Conservation (phyloP, 2,113 vertebrate species). For the Geococcyx californianus region DNA sequence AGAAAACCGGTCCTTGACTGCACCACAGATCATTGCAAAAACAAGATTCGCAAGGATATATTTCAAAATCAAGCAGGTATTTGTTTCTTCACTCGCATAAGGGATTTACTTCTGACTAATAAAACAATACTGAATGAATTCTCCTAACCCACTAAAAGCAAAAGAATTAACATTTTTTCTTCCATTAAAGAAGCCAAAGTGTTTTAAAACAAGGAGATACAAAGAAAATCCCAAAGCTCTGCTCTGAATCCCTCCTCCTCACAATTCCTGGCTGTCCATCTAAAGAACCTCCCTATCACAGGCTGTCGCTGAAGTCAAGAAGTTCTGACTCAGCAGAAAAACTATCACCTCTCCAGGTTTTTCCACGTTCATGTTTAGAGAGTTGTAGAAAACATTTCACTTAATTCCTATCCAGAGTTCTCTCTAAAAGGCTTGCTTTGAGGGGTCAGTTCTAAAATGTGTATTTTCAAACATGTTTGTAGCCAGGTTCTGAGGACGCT, state of each 20-base stretch:
- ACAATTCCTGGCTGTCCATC: fast-evolving
- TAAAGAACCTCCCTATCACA: neutral
- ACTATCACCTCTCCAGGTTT: neutral
- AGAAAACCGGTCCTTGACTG: neutral
- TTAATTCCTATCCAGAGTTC: neutral
- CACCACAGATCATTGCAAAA: neutral
- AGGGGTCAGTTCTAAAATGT: neutral
- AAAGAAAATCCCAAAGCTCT: too few relatives aligned
- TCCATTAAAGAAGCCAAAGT: neutral
- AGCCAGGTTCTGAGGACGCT: neutral
- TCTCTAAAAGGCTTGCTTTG: neutral
- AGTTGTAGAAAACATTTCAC: neutral
- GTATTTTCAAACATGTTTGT: neutral
- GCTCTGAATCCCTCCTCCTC: neutral
- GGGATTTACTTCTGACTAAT: neutral
- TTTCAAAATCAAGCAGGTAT: neutral
- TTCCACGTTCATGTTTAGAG: neutral
- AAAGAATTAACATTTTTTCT: neutral
- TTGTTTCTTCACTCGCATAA: neutral
- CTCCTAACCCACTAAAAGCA: neutral
- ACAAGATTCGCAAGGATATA: neutral
- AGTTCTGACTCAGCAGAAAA: neutral
- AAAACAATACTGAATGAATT: neutral
- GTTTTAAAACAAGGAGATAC: neutral
- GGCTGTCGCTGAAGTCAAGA: neutral